These are phyloP conservation scores for Sebastes iracundus DNA, from an alignment of 2,797 vertebrate genomes.

Conservation along the genomic window DNA sequence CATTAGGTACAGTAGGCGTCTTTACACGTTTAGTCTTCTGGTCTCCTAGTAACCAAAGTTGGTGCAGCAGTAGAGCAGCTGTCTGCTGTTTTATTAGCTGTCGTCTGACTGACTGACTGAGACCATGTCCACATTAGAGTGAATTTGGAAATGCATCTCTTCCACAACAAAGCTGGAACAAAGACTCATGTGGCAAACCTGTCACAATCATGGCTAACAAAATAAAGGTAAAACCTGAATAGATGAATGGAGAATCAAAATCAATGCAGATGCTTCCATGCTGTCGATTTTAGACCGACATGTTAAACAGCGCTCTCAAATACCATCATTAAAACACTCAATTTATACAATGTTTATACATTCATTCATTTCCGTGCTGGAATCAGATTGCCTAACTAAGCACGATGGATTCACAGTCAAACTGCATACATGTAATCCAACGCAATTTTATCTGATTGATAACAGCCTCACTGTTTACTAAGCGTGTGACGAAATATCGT, in stretches of 20 bases:
- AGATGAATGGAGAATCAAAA: too few relatives aligned
- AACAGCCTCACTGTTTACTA: too few relatives aligned
- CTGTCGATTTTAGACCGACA: background rate
- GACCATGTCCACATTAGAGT: background rate
- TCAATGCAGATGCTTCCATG: background rate
- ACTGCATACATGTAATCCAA: too few relatives aligned
- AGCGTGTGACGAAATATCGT: too few relatives aligned
- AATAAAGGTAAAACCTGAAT: background rate
- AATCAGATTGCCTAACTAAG: too few relatives aligned
- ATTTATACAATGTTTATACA: too few relatives aligned
- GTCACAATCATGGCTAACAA: background rate
- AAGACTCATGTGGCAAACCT: background rate
- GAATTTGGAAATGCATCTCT: background rate
- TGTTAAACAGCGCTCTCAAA: background rate
- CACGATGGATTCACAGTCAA: too few relatives aligned
- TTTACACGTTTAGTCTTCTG: constrained; percentile 36
- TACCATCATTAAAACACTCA: background rate
- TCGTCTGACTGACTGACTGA: constrained; percentile 4
- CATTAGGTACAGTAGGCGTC: constrained; percentile 27
- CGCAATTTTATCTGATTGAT: too few relatives aligned
- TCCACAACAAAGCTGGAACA: background rate
- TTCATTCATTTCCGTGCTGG: too few relatives aligned
- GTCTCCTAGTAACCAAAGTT: constrained; percentile 72
- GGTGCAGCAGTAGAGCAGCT: constrained; percentile 25
- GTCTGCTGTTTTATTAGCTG: constrained; percentile 14